Evolutionary conservation across 2,888 invertebrate genomes (phyloP).

Genomic region (Fissipunctia ypsillon): DNA sequence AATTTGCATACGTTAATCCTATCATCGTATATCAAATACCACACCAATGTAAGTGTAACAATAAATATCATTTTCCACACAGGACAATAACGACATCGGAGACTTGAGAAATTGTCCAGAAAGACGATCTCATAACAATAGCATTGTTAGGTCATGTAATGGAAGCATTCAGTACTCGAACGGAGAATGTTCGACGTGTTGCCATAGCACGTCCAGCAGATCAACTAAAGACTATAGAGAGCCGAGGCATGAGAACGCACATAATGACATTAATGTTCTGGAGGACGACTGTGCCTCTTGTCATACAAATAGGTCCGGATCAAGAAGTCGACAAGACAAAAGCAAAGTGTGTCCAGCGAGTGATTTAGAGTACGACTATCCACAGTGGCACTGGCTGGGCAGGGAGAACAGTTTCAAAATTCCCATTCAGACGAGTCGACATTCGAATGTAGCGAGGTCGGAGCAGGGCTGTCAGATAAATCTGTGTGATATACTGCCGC

Average conservation of each 20-base stretch:
- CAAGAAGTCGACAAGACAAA: conserved; percentile 88
- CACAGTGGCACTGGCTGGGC: conserved; percentile 89
- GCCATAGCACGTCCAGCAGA: conserved; percentile 88
- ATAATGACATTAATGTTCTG: conserved; percentile 85
- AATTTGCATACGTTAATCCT: conserved; percentile 79
- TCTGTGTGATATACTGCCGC: conserved; percentile 92
- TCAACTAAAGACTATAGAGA: conserved; percentile 89
- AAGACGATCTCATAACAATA: conserved; percentile 89
- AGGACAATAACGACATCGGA: conserved; percentile 88
- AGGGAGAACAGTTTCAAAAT: conserved; percentile 90
- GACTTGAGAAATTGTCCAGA: conserved; percentile 86
- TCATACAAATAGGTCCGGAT: conserved; percentile 88
- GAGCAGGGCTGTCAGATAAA: conserved; percentile 91
- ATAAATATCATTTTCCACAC: conserved; percentile 78
- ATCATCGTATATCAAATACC: conserved; percentile 68
- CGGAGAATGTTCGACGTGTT: conserved; percentile 88
- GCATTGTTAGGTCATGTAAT: conserved; percentile 88
- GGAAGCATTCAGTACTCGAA: conserved; percentile 88
- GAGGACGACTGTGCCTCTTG: conserved; percentile 88
- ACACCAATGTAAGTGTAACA: conserved; percentile 63
- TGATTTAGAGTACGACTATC: conserved; percentile 89
- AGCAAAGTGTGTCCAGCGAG: conserved; percentile 88
- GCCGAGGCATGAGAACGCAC: conserved; percentile 82
- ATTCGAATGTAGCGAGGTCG: conserved; percentile 87
- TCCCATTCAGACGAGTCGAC: conserved; percentile 87